These are phyloP conservation scores for Tychaedon coryphoeus DNA, from an alignment of 2,113 vertebrate genomes.

Conservation along the genomic window DNA sequence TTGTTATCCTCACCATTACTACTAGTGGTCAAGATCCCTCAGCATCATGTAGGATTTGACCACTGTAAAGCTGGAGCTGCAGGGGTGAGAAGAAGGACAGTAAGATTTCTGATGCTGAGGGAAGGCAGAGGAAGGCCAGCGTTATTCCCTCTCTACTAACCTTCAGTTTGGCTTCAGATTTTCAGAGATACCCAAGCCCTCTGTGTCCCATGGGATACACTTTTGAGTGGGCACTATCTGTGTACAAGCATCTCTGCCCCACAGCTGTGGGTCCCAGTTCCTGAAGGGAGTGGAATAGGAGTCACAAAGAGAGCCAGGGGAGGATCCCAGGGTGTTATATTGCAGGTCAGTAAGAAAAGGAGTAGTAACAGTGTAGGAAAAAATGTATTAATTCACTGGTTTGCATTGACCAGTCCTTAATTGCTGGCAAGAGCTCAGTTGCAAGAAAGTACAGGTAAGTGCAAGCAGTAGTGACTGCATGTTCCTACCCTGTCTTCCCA, in stretches of 20 bases:
- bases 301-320: background rate
- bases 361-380: background rate
- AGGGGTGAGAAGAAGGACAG: background rate
- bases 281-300: background rate
- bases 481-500: background rate
- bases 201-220: background rate
- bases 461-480: background rate
- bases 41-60: background rate
- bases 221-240: fast-evolving
- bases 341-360: background rate
- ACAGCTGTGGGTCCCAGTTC: fast-evolving
- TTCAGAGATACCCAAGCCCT: background rate
- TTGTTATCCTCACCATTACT: background rate
- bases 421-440: background rate
- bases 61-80: background rate
- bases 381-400: background rate
- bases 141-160: background rate
- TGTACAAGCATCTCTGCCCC: background rate
- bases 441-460: background rate
- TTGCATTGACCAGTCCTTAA: background rate
- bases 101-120: background rate
- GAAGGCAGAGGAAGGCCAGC: background rate
- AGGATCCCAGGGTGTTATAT: background rate
- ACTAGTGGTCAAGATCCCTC: background rate
- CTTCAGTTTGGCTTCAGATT: background rate